These are phyloP conservation scores for Heteronetta atricapilla DNA, from an alignment of 2,113 vertebrate genomes.

Conservation along the genomic window DNA sequence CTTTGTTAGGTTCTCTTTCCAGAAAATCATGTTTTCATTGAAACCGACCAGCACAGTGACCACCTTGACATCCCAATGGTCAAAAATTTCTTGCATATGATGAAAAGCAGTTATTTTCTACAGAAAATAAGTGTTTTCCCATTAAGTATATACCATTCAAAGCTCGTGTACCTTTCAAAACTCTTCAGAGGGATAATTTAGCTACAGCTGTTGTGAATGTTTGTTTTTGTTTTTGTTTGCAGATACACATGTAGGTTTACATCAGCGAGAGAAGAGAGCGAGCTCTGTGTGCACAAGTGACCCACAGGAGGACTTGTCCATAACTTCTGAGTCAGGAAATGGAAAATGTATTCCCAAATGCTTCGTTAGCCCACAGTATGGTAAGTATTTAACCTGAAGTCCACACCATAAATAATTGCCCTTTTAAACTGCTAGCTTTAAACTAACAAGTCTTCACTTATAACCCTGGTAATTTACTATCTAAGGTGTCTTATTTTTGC, in stretches of 20 bases:
- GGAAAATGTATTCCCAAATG: background rate
- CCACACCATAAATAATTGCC: background rate
- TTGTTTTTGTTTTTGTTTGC: background rate
- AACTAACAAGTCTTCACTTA: background rate
- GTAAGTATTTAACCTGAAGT: background rate
- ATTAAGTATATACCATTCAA: background rate
- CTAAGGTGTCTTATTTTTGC: background rate
- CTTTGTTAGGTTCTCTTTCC: background rate
- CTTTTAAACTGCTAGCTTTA: background rate
- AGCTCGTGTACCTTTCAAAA: background rate
- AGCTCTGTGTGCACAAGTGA: background rate
- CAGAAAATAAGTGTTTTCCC: background rate
- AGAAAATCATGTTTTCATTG: background rate
- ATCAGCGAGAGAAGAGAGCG: background rate
- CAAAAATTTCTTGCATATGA: background rate
- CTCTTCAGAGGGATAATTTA: background rate
- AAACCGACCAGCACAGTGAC: background rate
- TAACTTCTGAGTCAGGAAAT: background rate
- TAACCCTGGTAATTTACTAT: background rate
- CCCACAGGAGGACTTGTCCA: background rate
- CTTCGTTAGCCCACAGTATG: background rate
- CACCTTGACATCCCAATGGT: fast-evolving
- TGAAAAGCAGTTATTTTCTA: background rate
- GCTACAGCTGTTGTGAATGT: background rate
- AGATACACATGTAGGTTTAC: background rate